Conservation (phyloP, 2,113 vertebrate species). For the Aptenodytes forsteri region DNA sequence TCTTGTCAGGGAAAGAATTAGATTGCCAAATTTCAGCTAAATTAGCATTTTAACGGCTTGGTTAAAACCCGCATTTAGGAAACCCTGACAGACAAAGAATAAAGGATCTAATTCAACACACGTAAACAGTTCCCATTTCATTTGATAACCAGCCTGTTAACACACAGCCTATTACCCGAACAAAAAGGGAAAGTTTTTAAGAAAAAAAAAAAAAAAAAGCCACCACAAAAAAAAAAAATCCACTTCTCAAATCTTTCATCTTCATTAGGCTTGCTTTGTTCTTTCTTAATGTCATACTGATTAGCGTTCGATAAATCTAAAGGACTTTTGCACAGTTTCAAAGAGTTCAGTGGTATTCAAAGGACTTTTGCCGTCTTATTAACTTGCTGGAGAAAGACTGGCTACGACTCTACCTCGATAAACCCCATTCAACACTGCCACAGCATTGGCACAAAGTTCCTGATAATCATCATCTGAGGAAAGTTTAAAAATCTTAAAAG, state of each 20-base stretch:
- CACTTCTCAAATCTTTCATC: conserved; percentile 31
- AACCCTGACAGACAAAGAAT: neutral
- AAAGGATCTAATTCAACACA: neutral
- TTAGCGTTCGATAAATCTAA: conserved; percentile 21
- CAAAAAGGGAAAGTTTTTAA: no score
- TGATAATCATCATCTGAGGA: neutral
- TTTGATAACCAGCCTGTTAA: conserved; percentile 9
- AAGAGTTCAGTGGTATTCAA: neutral
- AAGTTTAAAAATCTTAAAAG: neutral
- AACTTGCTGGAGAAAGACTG: neutral
- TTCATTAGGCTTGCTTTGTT: conserved; percentile 53
- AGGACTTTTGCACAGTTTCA: conserved; percentile 39
- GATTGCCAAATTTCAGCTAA: conserved; percentile 3
- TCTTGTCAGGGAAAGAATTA: neutral
- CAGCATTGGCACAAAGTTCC: neutral
- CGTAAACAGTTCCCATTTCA: neutral
- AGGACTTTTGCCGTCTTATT: neutral
- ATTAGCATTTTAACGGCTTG: neutral
- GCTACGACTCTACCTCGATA: neutral
- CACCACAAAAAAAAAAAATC: neutral
- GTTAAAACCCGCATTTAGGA: neutral
- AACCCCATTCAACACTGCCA: neutral
- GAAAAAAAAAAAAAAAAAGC: neutral
- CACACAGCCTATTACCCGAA: neutral
- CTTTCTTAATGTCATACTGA: conserved; percentile 36